A percentile compares a stretch with the other conserved stretches of the same genome.
Evolutionary conservation across 2,888 invertebrate genomes (phyloP).

Genomic region (Lypha dubia): DNA sequence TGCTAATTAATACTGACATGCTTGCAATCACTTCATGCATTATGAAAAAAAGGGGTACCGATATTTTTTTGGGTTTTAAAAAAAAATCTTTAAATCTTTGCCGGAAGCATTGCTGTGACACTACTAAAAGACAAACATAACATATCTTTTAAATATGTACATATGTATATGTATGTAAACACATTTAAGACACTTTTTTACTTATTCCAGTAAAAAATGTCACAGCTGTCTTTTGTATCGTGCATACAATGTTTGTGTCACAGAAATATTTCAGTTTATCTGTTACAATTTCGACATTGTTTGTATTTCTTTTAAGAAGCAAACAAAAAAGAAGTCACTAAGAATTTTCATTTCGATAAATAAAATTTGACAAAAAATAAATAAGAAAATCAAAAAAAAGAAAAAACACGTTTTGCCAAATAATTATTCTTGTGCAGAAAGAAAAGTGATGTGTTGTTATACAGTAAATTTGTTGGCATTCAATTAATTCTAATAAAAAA

Average conservation of each 20-base stretch:
- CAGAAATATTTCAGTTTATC: slow-evolving; percentile 22
- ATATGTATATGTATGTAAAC: neutral
- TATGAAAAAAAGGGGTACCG: too few relatives aligned
- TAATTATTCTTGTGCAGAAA: too few relatives aligned
- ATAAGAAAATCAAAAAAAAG: too few relatives aligned
- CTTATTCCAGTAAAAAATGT: slow-evolving; percentile 14
- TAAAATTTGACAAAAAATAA: neutral
- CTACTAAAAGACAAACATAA: slow-evolving; percentile 5
- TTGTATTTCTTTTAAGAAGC: too few relatives aligned
- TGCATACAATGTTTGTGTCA: slow-evolving; percentile 23
- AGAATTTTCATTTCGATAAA: slow-evolving; percentile 16
- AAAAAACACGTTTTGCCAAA: too few relatives aligned
- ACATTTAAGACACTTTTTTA: neutral
- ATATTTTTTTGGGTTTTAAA: too few relatives aligned
- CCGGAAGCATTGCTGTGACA: neutral
- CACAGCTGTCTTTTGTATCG: slow-evolving; percentile 10
- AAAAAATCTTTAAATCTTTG: too few relatives aligned
- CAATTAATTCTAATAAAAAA: too few relatives aligned
- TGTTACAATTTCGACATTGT: slow-evolving; percentile 18
- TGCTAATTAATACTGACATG: too few relatives aligned
- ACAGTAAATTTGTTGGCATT: too few relatives aligned
- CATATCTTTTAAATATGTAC: neutral
- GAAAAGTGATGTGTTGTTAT: too few relatives aligned
- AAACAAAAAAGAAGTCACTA: slow-evolving; percentile 2
- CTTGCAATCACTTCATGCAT: too few relatives aligned